Evolutionary conservation across 2,888 invertebrate species (phyloP), one percentile per base, ranked within the genome.

Genomic region (Agriopis marginaria): DNA sequence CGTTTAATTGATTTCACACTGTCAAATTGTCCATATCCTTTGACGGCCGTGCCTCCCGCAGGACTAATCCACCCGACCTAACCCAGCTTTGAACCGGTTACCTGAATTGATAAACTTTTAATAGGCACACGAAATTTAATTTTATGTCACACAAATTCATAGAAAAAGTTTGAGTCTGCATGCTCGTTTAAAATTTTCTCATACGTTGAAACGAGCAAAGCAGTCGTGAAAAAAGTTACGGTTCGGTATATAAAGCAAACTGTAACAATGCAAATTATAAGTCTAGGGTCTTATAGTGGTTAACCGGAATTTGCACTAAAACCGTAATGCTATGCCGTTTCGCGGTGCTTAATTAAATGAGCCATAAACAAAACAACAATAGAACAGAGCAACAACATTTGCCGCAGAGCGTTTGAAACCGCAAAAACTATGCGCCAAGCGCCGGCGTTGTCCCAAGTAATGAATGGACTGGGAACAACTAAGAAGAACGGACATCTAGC

Each of bases 401-500:
- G 59, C 78, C 75, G 73, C 75, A 77, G 75, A 68, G 74, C 50
- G 71, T 74, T 77, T 70, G 68, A 66, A 66, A 71, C 78, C 74
- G 69, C 78, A 79, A 82, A 80, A 83, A 81, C 79, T 75, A 77
- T 78, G 73, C 73, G 73, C 76, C 67, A 64, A 80, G 78, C 77
- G 78, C 77, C 73, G 71, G 77, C 70, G 77, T 79, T 82, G 78
- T 77, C 80, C 77, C 79, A 80, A 81, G 81, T 86, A 86, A 87
- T 86, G 79, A 83, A 86, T 83, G 82, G 75, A 65, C 71, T 60
- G 50, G 66, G 62, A 75, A 75, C 73, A 75, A 77, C 75, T 78
- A 68, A 78, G 79, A 78, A 77, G 65, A 79, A 74, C 74, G 73
- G 75, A 72, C 79, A 76, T 77, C 76, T 75, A 72, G 70, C 70